Evolutionary conservation across 2,888 invertebrate genomes (phyloP).

Genomic region (Octonoba sinensis): DNA sequence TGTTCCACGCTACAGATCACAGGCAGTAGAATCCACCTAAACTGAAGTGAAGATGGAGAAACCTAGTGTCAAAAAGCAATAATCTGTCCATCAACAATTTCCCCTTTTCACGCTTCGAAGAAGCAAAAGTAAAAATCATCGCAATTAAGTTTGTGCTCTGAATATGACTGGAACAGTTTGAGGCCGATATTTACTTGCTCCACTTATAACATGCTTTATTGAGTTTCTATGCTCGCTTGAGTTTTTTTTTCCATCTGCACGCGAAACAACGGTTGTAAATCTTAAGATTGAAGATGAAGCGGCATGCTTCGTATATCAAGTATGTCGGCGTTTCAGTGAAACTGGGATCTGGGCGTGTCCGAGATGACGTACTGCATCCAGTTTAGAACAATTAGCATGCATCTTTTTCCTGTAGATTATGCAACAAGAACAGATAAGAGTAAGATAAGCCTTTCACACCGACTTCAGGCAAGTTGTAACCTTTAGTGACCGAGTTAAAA

Average conservation of each 20-base stretch:
- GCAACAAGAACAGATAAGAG: too few species aligned
- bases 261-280: conserved; percentile 10
- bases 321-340: conserved; percentile 8
- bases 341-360: neutral
- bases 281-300: neutral
- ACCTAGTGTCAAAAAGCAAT: too few species aligned
- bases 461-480: too few species aligned
- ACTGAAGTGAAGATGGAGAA: too few species aligned
- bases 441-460: too few species aligned
- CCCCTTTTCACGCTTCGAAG: too few species aligned
- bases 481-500: too few species aligned
- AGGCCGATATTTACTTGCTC: conserved; percentile 50
- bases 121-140: conserved; percentile 16
- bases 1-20: too few species aligned
- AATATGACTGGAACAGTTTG: conserved; percentile 29
- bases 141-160: conserved; percentile 36
- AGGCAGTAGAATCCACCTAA: too few species aligned
- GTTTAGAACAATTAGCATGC: too few species aligned
- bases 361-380: neutral
- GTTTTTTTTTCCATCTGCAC: conserved; percentile 15
- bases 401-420: too few species aligned
- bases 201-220: conserved; percentile 42
- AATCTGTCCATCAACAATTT: too few species aligned
- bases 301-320: conserved; percentile 26
- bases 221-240: conserved; percentile 30